phyloP scores from a whole-genome alignment of 2,797 vertebrate genomes.

The Argyrosomus regius region DNA sequence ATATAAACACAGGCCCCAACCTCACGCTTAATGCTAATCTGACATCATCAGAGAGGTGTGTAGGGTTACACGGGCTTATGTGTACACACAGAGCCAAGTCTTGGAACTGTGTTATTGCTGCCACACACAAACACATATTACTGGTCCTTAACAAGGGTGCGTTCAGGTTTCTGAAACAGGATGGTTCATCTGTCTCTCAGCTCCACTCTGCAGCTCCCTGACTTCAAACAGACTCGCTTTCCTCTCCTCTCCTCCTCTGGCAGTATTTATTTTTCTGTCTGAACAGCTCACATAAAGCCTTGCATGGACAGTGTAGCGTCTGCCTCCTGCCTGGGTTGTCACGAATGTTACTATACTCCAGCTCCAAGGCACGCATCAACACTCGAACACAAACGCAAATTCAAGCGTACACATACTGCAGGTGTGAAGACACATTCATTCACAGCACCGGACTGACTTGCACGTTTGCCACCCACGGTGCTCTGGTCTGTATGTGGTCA shows the following conservation, averaged over 20 bases:
- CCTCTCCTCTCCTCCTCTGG: constrained; percentile 55
- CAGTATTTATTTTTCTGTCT: constrained; percentile 86
- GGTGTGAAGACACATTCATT: constrained; percentile 47
- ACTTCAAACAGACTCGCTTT: constrained; percentile 78
- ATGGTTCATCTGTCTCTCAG: constrained; percentile 81
- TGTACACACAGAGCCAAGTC: constrained; percentile 70
- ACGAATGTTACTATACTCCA: neutral
- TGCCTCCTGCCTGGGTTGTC: constrained; percentile 44
- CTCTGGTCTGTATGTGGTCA: constrained; percentile 25
- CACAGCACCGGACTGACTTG: constrained; percentile 6
- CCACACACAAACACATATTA: constrained; percentile 82
- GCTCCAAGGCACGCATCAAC: constrained; percentile 18
- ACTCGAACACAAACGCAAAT: constrained; percentile 15
- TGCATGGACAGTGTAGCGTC: constrained; percentile 67
- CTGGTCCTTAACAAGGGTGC: constrained; percentile 74
- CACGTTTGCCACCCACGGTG: constrained; percentile 41
- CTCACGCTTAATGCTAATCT: constrained; percentile 84
- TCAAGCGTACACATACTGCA: constrained; percentile 16
- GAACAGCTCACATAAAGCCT: constrained; percentile 64
- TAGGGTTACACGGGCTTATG: constrained; percentile 76
- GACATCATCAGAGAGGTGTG: constrained; percentile 83
- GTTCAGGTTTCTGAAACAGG: constrained; percentile 82
- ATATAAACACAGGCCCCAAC: constrained; percentile 71
- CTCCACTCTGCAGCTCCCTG: constrained; percentile 66
- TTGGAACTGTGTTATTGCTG: constrained; percentile 79